A percentile compares a stretch with the other conserved stretches of the same genome.
Conservation (phyloP, 2,113 vertebrate genomes). For the Nibea coibor region DNA sequence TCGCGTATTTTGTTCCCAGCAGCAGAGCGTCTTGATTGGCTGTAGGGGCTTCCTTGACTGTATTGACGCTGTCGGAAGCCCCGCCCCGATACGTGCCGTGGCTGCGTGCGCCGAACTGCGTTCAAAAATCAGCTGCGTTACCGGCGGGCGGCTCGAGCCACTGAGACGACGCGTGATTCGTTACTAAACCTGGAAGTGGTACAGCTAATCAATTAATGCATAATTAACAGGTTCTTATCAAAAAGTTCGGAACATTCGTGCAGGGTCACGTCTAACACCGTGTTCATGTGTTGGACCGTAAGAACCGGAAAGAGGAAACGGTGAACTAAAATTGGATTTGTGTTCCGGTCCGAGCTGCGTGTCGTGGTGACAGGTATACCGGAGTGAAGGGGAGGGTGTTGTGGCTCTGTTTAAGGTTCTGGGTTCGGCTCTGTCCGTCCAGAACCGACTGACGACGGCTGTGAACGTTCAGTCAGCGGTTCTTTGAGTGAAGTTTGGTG, state of each 20-base stretch:
- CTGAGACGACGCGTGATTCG: too few relatives aligned
- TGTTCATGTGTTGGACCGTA: background rate
- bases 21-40: slow-evolving; percentile 68
- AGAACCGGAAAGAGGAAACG: slow-evolving; percentile 13
- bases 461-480: background rate
- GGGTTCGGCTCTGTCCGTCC: fast-evolving
- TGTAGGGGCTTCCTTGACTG: slow-evolving; percentile 64
- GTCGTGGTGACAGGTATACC: background rate
- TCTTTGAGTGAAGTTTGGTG: background rate
- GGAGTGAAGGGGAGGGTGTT: background rate
- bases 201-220: too few relatives aligned
- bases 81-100: slow-evolving; percentile 59
- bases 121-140: slow-evolving; percentile 11
- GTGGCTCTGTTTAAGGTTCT: fast-evolving
- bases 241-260: too few relatives aligned
- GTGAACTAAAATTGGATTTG: background rate
- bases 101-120: slow-evolving; percentile 26
- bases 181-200: too few relatives aligned
- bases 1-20: slow-evolving; percentile 6
- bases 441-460: fast-evolving
- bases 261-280: fast-evolving
- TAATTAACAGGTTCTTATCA: too few relatives aligned
- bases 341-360: background rate
- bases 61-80: slow-evolving; percentile 25
- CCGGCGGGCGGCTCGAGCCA: too few relatives aligned